phyloP scores from a whole-genome alignment of 2,113 vertebrate genomes.

The Proteles cristata region DNA sequence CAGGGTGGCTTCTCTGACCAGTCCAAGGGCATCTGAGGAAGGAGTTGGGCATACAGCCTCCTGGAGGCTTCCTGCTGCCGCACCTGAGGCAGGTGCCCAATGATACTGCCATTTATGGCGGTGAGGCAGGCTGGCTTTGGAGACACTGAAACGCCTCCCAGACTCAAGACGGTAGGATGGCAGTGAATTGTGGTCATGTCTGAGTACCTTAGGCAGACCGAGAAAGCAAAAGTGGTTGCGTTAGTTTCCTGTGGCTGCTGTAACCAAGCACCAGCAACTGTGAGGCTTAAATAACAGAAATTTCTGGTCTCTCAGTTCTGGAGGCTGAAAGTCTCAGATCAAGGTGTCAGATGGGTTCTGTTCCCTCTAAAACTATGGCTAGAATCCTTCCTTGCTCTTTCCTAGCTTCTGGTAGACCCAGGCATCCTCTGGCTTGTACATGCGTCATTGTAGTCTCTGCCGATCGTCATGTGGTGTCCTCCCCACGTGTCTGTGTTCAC shows the following conservation, averaged over 20 bases:
- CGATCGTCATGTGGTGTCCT: neutral
- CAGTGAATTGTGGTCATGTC: fast-evolving
- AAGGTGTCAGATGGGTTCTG: neutral
- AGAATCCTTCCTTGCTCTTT: neutral
- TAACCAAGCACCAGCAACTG: neutral
- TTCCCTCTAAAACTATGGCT: neutral
- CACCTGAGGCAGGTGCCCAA: neutral
- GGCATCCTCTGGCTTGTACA: neutral
- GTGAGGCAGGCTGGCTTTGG: neutral
- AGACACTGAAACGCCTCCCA: neutral
- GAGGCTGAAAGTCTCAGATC: neutral
- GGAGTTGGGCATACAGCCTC: neutral
- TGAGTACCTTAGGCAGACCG: neutral
- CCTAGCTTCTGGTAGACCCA: neutral
- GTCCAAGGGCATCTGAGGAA: neutral
- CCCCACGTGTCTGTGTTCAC: neutral
- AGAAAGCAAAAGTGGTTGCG: neutral
- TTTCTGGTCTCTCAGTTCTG: neutral
- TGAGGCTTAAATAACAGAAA: neutral
- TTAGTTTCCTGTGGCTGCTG: neutral
- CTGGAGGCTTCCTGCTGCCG: neutral
- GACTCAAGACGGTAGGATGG: neutral
- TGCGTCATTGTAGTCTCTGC: fast-evolving
- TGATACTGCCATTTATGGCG: too few relatives aligned
- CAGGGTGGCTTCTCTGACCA: neutral